phyloP scores from a whole-genome alignment of 2,113 vertebrate genomes.

The Cyanocitta stelleri region DNA sequence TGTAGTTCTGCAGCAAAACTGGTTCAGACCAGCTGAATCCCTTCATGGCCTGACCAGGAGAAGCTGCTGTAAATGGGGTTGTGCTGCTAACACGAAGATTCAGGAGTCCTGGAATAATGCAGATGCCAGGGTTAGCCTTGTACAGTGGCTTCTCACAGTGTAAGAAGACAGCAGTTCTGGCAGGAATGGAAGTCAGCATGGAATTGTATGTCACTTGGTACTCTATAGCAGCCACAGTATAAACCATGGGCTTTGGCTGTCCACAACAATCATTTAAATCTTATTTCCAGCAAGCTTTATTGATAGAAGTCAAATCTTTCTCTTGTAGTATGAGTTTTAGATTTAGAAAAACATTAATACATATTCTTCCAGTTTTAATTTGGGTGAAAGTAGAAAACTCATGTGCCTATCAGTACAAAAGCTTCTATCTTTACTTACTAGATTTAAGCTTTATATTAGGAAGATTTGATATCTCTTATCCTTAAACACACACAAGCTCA shows the following conservation, averaged over 20 bases:
- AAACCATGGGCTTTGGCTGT: background rate
- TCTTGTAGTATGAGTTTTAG: background rate
- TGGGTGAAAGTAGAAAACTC: background rate
- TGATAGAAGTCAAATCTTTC: background rate
- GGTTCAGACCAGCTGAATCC: background rate
- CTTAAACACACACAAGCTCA: background rate
- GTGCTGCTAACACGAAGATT: background rate
- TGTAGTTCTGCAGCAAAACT: background rate
- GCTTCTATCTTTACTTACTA: background rate
- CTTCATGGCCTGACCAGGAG: background rate
- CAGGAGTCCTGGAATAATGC: background rate
- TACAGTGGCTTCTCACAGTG: background rate
- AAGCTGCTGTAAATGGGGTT: background rate
- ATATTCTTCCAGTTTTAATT: background rate
- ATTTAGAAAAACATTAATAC: background rate
- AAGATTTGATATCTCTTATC: background rate
- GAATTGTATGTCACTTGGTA: background rate
- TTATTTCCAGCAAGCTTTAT: background rate
- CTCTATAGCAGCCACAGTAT: background rate
- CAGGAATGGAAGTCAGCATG: background rate
- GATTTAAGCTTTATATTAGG: background rate
- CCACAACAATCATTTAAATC: background rate
- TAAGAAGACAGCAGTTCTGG: background rate
- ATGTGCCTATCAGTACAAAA: background rate
- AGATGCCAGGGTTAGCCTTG: background rate